A percentile compares a stretch with the other conserved stretches of the same genome.
Conservation (phyloP, 2,113 vertebrate genomes). For the Prionailurus bengalensis region DNA sequence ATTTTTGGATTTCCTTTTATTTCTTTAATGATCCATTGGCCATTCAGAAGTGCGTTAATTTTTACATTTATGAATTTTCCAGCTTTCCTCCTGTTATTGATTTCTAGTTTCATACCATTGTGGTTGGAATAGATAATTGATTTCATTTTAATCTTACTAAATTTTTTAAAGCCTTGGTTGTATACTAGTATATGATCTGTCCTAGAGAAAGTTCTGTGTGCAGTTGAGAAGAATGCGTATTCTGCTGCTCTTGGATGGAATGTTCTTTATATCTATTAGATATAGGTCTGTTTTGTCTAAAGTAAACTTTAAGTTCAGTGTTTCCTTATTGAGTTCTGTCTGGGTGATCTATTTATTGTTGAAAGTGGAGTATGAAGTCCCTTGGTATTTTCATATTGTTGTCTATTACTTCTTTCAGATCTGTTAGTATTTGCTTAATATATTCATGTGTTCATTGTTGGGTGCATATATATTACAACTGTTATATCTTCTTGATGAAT, state of each 20-base stretch:
- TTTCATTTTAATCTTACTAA: constrained; percentile 14
- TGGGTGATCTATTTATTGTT: background rate
- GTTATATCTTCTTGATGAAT: background rate
- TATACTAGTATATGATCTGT: background rate
- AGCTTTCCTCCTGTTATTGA: background rate
- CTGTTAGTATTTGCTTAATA: background rate
- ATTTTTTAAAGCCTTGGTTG: background rate
- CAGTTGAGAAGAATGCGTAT: background rate
- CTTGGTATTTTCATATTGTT: background rate
- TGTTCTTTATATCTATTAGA: background rate
- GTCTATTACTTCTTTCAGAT: background rate
- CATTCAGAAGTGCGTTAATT: background rate
- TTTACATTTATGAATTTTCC: background rate
- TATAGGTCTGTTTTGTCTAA: background rate
- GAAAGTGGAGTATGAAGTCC: background rate
- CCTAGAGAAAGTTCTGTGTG: background rate
- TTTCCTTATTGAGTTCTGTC: background rate
- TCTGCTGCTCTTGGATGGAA: background rate
- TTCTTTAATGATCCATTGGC: background rate
- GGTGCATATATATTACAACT: background rate
- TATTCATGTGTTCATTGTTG: background rate
- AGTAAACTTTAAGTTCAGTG: background rate
- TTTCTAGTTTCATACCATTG: background rate
- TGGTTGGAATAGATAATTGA: background rate
- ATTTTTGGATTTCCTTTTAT: background rate